Evolutionary conservation across 2,888 invertebrate genomes (phyloP), one percentile per base, ranked within the genome.

Genomic region (Pantelozetes paolii): DNA sequence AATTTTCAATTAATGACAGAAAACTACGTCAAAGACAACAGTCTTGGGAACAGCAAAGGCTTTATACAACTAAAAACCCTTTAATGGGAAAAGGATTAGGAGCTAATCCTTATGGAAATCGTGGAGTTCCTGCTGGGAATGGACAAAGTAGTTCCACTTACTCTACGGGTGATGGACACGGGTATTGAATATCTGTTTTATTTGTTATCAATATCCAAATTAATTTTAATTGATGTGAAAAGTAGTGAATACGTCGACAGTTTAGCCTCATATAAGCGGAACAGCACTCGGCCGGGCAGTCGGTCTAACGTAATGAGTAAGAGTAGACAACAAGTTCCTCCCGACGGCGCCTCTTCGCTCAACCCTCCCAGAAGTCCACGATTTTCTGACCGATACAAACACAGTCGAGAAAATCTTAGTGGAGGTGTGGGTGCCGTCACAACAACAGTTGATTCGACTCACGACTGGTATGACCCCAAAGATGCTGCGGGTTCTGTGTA

Each of bases 1-100:
- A 3, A 8, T 8, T 54, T 23, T 54, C 23, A n/a, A 11, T 42
- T 54, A 5, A 54, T 8, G 2, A 1, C 54, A 78, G 79, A 75
- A 79, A 78, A 77, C 69, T 76, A 18, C 74, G 78, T 26, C 74
- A 77, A 70, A 69, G 77, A 28, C 79, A 78, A 23, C 77, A 71
- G 23, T 74, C 77, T 1, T 79, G 79, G 79, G 79, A 79, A 72
- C 79, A 79, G 48, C 79, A 79, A 62, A 71, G 78, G 48, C 71
- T 79, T 20, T 79, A 78, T 32, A 77, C 74, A 59, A 79, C 78
- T 26, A 78, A 79, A 73, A 78, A 78, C 73, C 78, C 79, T 32
- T 57, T 79, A 54, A 78, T 79, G 78, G 76, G 76, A 15, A 78
- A 78, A 64, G 74, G 75, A 30, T 45, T 77, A 5, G 76, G 77